These are phyloP conservation scores for Pseudochirops cupreus DNA, from an alignment of 2,797 vertebrate genomes.

Conservation along the genomic window DNA sequence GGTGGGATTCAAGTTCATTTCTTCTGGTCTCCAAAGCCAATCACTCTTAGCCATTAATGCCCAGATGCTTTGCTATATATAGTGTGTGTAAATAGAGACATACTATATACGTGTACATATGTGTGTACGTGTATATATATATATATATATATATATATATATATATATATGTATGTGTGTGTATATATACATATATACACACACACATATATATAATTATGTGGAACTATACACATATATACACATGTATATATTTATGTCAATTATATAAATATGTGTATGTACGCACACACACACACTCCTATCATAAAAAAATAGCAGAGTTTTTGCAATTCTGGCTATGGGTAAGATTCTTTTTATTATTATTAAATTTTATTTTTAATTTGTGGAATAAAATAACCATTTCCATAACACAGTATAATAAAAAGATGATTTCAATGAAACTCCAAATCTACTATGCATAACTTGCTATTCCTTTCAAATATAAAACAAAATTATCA, in stretches of 20 bases:
- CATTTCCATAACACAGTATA: neutral
- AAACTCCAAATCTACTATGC: neutral
- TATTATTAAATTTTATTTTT: conserved; percentile 4
- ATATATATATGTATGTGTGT: neutral
- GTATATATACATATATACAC: too few relatives aligned
- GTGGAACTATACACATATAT: neutral
- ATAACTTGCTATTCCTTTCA: neutral
- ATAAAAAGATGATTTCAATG: neutral
- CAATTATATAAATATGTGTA: too few relatives aligned
- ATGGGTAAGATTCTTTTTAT: neutral
- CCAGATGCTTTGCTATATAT: neutral
- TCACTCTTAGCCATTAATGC: neutral
- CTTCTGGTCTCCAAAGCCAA: neutral
- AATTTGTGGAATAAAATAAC: neutral
- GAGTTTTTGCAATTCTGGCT: neutral
- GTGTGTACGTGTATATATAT: neutral
- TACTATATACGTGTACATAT: neutral
- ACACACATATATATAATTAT: neutral
- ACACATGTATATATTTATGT: neutral
- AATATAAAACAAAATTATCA: neutral
- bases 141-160: too few relatives aligned
- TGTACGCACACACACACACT: too few relatives aligned
- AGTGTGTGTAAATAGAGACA: neutral
- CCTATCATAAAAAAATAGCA: neutral
- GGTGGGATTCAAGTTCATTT: neutral